Conservation (phyloP, 2,888 invertebrate genomes). For the Orgyia antiqua region DNA sequence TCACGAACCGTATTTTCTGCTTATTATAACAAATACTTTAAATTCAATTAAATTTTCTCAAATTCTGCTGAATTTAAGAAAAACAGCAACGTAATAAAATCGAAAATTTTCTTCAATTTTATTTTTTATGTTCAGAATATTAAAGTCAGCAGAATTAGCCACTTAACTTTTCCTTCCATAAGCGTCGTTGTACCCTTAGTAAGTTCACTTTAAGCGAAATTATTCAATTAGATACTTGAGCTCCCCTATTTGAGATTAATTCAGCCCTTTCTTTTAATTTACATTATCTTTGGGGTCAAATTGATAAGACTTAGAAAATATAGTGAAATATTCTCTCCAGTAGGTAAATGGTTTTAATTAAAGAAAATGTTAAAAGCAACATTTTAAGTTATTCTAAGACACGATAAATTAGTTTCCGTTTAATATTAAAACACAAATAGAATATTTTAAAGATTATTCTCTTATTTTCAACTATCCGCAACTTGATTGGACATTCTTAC, state of each 20-base stretch:
- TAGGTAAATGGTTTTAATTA: slow-evolving; percentile 1
- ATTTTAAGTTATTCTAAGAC: too few species aligned
- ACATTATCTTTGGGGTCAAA: slow-evolving; percentile 39
- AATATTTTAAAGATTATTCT: too few species aligned
- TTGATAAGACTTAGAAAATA: slow-evolving; percentile 28
- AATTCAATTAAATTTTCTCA: neutral
- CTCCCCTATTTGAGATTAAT: slow-evolving; percentile 49
- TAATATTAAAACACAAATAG: too few species aligned
- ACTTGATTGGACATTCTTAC: too few species aligned
- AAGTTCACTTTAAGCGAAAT: slow-evolving; percentile 41
- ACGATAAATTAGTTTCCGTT: too few species aligned
- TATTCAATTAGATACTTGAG: slow-evolving; percentile 62
- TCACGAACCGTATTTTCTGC: neutral
- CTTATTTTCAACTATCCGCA: too few species aligned
- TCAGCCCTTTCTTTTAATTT: slow-evolving; percentile 51
- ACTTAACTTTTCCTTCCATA: slow-evolving; percentile 15
- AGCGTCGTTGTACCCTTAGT: slow-evolving; percentile 6
- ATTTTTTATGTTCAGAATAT: slow-evolving; percentile 4
- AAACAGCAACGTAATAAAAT: neutral
- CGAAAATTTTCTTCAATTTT: slow-evolving; percentile 1
- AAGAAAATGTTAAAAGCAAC: neutral
- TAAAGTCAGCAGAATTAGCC: slow-evolving; percentile 15
- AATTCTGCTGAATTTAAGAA: neutral
- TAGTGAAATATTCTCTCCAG: slow-evolving; percentile 1
- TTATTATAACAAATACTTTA: neutral